Evolutionary conservation across 2,888 invertebrate species (phyloP), one percentile per base, ranked within the genome.

Genomic region (Malthinus seriepunctatus): DNA sequence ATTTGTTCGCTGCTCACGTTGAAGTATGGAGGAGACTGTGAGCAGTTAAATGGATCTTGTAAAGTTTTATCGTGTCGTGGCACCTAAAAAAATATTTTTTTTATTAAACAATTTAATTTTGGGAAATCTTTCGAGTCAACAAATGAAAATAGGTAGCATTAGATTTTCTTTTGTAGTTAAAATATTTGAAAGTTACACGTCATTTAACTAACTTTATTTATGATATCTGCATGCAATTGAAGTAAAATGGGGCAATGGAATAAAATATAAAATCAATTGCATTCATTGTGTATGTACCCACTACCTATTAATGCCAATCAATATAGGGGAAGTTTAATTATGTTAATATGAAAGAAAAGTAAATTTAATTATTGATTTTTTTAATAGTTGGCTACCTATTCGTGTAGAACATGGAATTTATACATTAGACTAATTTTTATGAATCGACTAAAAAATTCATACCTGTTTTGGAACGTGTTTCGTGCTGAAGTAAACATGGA

Each of bases 401-500:
- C 23, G 23, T 23, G 23, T 23, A 23, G 23, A 23, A 23, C 23
- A 23, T 23, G 23, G 23, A 23, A 23, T 23, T 23, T 23, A 42
- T 23, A 33, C 14, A 53, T 3, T 14, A 42, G 23, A 32, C n/a
- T 15, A n/a, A 9, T 51, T 7, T 38, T 15, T 10, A 39, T 35
- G 2, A n/a, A 3, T 10, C 35, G 11, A 6, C 5, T 3, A 0
- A 10, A 49, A 15, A 38, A 59, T 48, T 55, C 76, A 78, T 66
- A 85, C 85, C 79, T 81, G 78, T 80, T 87, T 87, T 55, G 94
- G 94, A 75, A 93, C 88, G 79, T 94, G 91, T 73, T 91, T 90
- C 72, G 88, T 88, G 71, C 91, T 89, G 80, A 94, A 95, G 80
- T 92, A 93, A 51, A 95, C 77, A 77, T 95, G 95, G 82, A 95